Base-by-base conservation (phyloP, 2,888 invertebrate species). In the Drosophila leonis region DNA sequence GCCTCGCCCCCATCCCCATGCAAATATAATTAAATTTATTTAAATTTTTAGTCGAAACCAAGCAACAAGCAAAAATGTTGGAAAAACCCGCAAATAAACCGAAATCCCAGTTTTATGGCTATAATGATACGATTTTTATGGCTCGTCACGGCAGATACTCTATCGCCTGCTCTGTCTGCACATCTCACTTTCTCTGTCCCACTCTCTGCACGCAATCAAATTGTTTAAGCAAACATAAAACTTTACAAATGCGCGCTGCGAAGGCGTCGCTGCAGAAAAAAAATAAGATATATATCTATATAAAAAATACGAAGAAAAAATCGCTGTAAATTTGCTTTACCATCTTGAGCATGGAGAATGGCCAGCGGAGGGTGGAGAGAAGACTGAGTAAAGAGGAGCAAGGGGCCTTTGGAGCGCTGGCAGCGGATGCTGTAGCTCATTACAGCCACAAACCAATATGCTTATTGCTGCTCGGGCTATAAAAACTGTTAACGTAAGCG, bases 401-500 rank as follows among this genome's bases (percentile, higher is more conserved):
- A 2, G 39, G 35, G 3, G 39, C n/a, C 8, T 39, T n/a, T 2
- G 10, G 20, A 13, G 46, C 7, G 63, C 24, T 44, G 60, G 44
- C 44, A 35, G 61, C 74, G 62, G 64, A 20, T 20, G 57, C 51
- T 57, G 57, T 42, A 78, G 84, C 84, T 88, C 86, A 88, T 88
- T 88, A 88, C 70, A 79, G 78, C 88, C 88, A 78, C 84, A 86
- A 85, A 85, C 88, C 84, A 84, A 84, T 84, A 84, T 84, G 84
- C 84, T 88, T 84, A 88, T 88, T 84, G 85, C 83, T 70, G 81
- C 71, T 61, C 63, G 65, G 74, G 87, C 86, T 70, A 88, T 85
- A 88, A 88, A 86, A 86, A 88, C 87, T 87, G 89, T 86, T 86
- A 86, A 83, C 84, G 84, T 85, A 88, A 84, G 88, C 84, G 84